Conservation (phyloP, 2,113 vertebrate genomes). For the Dicerorhinus sumatrensis region DNA sequence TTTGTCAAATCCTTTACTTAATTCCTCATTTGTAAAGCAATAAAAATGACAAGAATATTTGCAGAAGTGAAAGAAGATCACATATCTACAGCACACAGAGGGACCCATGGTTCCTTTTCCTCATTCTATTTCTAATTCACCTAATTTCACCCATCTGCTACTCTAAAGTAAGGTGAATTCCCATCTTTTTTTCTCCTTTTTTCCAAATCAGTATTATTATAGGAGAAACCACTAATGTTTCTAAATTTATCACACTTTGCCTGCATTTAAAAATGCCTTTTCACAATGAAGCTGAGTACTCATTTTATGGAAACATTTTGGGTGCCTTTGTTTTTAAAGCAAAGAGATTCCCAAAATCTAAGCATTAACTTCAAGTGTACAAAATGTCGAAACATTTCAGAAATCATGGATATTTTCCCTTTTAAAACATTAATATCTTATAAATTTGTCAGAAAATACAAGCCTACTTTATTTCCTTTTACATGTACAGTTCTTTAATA, state of each 20-base stretch:
- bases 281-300: background rate
- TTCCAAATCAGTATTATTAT: background rate
- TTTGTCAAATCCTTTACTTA: background rate
- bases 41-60: background rate
- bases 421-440: background rate
- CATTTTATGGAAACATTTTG: background rate
- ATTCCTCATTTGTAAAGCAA: background rate
- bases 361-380: background rate
- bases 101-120: background rate
- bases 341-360: background rate
- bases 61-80: background rate
- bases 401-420: background rate
- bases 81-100: fast-evolving
- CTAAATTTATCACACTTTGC: conserved; percentile 17
- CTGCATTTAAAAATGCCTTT: conserved; percentile 22
- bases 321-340: background rate
- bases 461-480: background rate
- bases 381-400: background rate
- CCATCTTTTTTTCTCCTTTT: background rate
- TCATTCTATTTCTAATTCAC: background rate
- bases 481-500: background rate
- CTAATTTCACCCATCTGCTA: background rate
- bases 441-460: background rate
- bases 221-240: background rate
- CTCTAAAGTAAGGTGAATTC: background rate